These are phyloP conservation scores for Leptodactylus fuscus DNA, from an alignment of 2,113 vertebrate species.

Conservation along the genomic window DNA sequence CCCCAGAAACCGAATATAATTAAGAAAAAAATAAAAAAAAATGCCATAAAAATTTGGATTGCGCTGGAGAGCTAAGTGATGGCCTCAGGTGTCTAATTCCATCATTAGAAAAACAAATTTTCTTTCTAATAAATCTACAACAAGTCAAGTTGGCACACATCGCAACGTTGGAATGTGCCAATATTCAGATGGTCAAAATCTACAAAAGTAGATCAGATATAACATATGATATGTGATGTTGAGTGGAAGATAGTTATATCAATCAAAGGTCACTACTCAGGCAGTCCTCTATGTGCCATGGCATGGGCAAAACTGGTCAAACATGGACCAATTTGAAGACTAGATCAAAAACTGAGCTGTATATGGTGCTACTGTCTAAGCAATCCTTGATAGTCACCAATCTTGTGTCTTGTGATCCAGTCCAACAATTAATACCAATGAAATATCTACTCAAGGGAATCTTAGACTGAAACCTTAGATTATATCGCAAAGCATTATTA, in stretches of 20 bases:
- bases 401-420: no score
- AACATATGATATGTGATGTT: no score
- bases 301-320: not conserved
- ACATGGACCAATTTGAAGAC: not conserved
- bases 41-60: not conserved
- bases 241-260: not conserved
- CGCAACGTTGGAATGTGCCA: not conserved
- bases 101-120: not conserved
- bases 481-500: no score
- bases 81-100: not conserved
- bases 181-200: not conserved
- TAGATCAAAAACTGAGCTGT: not conserved
- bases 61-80: not conserved
- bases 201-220: not conserved
- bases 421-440: no score
- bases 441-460: no score
- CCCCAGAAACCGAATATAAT: not conserved
- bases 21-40: not conserved
- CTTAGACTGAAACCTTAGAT: no score
- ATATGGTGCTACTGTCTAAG: no score
- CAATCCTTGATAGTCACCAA: no score
- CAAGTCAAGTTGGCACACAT: not conserved
- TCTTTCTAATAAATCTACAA: constrained; percentile 16
- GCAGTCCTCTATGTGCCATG: not conserved
- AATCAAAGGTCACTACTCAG: not conserved